These are phyloP conservation scores for Laticauda laticaudata DNA, from an alignment of 2,113 vertebrate genomes.

Conservation along the genomic window DNA sequence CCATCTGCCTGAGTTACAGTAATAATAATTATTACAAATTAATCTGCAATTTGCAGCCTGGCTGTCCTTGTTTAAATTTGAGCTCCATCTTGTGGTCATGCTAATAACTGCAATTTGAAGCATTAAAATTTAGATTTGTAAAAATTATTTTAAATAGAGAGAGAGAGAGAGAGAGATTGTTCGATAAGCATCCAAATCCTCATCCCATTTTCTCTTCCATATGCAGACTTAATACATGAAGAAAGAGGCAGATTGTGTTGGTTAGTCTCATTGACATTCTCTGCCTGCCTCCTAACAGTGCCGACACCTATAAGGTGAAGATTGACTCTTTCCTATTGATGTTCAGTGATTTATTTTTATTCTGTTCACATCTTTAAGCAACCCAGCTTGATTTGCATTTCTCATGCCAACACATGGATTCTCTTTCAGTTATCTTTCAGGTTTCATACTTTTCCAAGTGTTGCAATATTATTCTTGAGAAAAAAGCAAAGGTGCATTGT, in stretches of 20 bases:
- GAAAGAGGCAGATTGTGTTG: neutral
- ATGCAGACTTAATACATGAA: neutral
- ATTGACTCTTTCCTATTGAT: neutral
- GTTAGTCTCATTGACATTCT: neutral
- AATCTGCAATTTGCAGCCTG: rapidly evolving
- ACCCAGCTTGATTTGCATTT: neutral
- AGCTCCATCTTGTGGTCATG: conserved; percentile 58
- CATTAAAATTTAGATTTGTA: neutral
- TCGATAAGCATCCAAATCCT: neutral
- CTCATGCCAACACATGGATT: neutral
- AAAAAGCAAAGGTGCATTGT: neutral
- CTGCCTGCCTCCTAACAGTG: neutral
- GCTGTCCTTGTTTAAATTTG: conserved; percentile 42
- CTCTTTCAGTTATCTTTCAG: neutral
- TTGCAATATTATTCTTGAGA: neutral
- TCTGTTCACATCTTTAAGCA: neutral
- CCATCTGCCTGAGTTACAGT: neutral
- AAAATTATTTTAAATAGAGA: neutral
- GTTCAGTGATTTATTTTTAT: neutral
- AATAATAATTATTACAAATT: neutral
- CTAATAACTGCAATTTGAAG: conserved; percentile 18
- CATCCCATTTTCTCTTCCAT: neutral
- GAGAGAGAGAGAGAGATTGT: neutral
- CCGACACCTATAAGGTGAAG: neutral
- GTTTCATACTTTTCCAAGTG: neutral